Percentiles rank a stretch among this genome's conserved stretches.
Evolutionary conservation across 2,797 vertebrate genomes (phyloP).

Genomic region (Australoheros facetus): DNA sequence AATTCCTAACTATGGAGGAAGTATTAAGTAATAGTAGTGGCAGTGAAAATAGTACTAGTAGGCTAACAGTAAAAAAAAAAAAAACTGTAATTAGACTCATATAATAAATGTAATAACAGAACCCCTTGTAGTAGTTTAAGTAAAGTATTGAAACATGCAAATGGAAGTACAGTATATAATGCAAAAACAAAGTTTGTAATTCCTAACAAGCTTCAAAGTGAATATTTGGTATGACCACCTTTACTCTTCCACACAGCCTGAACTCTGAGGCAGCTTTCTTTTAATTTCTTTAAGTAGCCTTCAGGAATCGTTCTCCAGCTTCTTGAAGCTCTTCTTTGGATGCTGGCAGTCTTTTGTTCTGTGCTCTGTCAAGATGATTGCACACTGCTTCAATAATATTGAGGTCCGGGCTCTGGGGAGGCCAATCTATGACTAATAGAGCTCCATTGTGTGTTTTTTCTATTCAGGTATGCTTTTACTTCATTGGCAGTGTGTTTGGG

Average conservation of each 20-base stretch:
- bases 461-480: not conserved
- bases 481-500: fast-evolving
- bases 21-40: not conserved
- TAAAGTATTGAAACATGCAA: too few relatives aligned
- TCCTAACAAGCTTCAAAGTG: not conserved
- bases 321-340: not conserved
- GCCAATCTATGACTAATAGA: not conserved
- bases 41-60: not conserved
- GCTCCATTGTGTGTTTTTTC: not conserved
- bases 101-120: not conserved
- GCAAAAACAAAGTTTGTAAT: not conserved
- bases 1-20: not conserved
- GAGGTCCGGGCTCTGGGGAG: not conserved
- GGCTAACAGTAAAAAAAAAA: not conserved
- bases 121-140: not conserved
- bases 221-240: not conserved
- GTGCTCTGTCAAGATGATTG: not conserved
- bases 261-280: not conserved
- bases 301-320: not conserved
- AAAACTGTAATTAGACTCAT: not conserved
- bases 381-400: not conserved
- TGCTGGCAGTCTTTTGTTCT: not conserved
- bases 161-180: too few relatives aligned
- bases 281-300: not conserved
- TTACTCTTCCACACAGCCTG: not conserved